Evolutionary conservation across 2,888 invertebrate species (phyloP), one percentile per base, ranked within the genome.

Genomic region (Caenorhabditis imperialis): DNA sequence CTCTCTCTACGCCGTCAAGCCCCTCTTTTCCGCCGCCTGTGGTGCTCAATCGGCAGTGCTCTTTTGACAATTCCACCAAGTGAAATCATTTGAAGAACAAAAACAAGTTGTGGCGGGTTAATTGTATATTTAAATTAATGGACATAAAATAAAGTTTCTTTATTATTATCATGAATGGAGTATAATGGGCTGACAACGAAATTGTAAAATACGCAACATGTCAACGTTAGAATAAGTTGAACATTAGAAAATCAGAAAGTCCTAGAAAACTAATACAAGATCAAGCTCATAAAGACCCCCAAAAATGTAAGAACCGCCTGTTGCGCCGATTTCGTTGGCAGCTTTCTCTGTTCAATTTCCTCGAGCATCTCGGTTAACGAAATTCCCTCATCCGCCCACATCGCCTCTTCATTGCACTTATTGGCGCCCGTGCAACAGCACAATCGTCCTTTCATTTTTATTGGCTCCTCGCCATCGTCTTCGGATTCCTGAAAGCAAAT

Each of bases 391-490:
- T 81, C 81, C 0, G 60, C 63, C 83, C 83, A 83, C 44, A 65
- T 40, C 38, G 77, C 69, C 25, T 83, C 47, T 8, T 73, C 78
- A 50, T 83, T 83, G 60, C 83, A 83, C 40, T 71, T 71, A 51
- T 60, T 58, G 10, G 51, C 48, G 14, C 83, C 83, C 1, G 61
- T 58, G 48, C 83, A 83, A 54, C 83, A 83, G 57, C 83, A 83
- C 14, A 83, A 30, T 18, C 77, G 58, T 3, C 75, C 75, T 45
- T 81, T 80, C 67, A 71, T 78, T 42, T 61, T 51, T 14, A 74
- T 55, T 4, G 51, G 65, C 25, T 65, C 45, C 10, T 72, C 72
- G 3, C 40, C 76, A 5, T 71, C 63, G 23, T 57, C 33, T 60
- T 61, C 42, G 27, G 44, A 42, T 14, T 55, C 45, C 37, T 62